phyloP scores from a whole-genome alignment of 2,888 invertebrate species.

The Drosophila trichaetosa region DNA sequence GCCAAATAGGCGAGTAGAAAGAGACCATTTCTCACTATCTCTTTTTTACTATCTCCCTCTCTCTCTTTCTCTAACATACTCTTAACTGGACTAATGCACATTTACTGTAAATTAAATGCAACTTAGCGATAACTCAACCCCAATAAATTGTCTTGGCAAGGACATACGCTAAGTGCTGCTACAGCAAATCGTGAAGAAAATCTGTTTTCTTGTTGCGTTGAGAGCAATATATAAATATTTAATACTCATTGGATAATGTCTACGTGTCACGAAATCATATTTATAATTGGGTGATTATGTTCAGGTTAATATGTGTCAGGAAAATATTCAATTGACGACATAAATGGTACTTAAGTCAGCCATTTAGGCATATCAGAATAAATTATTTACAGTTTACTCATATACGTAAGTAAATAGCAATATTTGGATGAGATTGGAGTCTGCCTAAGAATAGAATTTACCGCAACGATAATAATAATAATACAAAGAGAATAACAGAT shows the following conservation, averaged over 20 bases:
- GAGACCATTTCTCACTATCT: neutral
- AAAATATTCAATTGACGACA: neutral
- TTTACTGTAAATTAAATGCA: constrained; percentile 58
- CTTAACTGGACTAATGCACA: constrained; percentile 36
- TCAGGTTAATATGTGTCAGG: constrained; percentile 6
- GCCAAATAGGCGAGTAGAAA: constrained; percentile 7
- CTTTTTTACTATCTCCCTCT: neutral
- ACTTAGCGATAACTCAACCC: constrained; percentile 38
- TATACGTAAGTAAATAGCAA: neutral
- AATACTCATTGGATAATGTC: constrained; percentile 2
- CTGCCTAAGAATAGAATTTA: neutral
- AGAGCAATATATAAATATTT: neutral
- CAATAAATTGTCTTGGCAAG: constrained; percentile 20
- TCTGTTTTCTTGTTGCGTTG: neutral
- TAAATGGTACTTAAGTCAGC: neutral
- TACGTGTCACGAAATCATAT: neutral
- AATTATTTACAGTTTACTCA: neutral
- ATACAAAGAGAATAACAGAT: neutral
- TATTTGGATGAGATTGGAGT: neutral
- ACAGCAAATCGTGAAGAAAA: constrained; percentile 3
- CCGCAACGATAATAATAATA: neutral
- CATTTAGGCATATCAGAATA: too few relatives aligned
- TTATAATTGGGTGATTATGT: constrained; percentile 18
- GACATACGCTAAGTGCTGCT: neutral
- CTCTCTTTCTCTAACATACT: neutral